Conservation (phyloP, 2,113 vertebrate species). For the Sterrhoptilus dennistouni region DNA sequence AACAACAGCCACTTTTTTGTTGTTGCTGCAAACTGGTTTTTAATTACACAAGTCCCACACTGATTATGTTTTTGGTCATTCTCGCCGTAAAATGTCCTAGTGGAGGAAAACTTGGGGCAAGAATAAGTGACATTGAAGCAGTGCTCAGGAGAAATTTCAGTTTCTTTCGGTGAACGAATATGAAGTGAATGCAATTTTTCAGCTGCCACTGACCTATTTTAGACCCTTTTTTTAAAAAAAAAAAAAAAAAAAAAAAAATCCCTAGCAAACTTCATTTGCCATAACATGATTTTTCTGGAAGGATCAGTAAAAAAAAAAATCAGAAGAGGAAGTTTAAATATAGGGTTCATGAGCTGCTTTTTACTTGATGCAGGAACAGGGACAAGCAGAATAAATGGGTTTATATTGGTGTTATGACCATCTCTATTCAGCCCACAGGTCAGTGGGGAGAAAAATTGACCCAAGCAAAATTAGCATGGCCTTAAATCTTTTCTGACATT, state of each 20-base stretch:
- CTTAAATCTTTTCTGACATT: neutral
- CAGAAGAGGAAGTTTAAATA: constrained; percentile 5
- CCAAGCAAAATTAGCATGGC: neutral
- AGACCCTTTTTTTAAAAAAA: neutral
- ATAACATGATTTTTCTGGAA: constrained; percentile 25
- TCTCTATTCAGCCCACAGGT: neutral
- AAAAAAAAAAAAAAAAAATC: neutral
- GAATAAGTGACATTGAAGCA: neutral
- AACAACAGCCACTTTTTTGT: neutral
- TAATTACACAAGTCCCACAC: neutral
- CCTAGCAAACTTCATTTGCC: constrained; percentile 22
- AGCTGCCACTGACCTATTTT: constrained; percentile 40
- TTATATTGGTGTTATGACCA: neutral
- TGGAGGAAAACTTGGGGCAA: neutral
- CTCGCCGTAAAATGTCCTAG: neutral
- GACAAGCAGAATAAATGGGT: neutral
- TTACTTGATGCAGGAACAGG: neutral
- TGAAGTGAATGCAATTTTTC: constrained; percentile 30
- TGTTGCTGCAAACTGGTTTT: neutral
- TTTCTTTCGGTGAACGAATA: neutral
- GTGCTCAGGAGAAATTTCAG: constrained; percentile 25
- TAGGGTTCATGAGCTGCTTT: neutral
- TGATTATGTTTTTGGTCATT: neutral
- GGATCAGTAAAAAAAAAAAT: neutral
- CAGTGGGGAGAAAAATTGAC: neutral